Evolutionary conservation across 2,888 invertebrate species (phyloP).

Genomic region (Tenthredo scrophulariae): DNA sequence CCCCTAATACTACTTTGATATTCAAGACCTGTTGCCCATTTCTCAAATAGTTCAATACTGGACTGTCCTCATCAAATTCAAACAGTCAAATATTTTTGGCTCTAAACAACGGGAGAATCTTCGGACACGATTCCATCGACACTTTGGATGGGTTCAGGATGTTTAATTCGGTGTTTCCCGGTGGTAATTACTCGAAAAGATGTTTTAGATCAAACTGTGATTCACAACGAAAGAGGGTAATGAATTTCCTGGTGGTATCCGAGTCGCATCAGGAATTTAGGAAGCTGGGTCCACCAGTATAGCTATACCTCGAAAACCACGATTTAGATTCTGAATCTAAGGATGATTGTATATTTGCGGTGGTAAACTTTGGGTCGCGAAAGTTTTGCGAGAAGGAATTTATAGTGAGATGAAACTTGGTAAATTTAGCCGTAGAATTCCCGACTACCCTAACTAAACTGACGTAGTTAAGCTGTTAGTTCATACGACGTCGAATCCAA

Average conservation of each 20-base stretch:
- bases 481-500: neutral
- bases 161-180: neutral
- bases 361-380: neutral
- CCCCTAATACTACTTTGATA: neutral
- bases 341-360: neutral
- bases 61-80: neutral
- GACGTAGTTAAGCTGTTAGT: neutral
- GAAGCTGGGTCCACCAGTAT: neutral
- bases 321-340: neutral
- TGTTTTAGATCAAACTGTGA: neutral
- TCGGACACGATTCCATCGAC: neutral
- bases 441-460: neutral
- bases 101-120: neutral
- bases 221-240: neutral
- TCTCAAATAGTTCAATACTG: neutral
- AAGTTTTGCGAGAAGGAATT: conserved; percentile 3
- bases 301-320: neutral
- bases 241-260: neutral
- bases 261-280: neutral
- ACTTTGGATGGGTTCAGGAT: neutral
- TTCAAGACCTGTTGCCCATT: conserved; percentile 9
- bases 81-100: neutral
- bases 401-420: conserved; percentile 7
- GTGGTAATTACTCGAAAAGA: neutral
- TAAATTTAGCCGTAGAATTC: neutral